Evolutionary conservation across 2,888 invertebrate species (phyloP), one percentile per base, ranked within the genome.

Genomic region (Serrognathus titanus): DNA sequence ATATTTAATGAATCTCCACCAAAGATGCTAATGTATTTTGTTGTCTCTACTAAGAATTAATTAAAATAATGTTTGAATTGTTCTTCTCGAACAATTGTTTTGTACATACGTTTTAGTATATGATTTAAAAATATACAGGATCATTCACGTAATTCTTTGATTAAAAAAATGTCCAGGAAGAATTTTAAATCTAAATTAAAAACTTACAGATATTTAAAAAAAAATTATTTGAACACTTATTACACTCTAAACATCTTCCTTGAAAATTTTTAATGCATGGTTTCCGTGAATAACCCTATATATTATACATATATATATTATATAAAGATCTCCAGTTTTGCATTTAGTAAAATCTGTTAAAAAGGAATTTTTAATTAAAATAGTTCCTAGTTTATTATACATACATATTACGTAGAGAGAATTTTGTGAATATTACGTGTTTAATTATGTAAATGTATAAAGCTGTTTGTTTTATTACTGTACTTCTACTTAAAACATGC

Each of bases 41-140:
- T 58, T 36, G 16, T 48, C 36, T 11, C n/a, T 16, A 24, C 31
- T 39, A 20, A 37, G 43, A 10, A 16, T 43, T 35, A 45, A 45
- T 52, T 35, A 37, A 41, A 43, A 24, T 51, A 47, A 49, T 57
- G 48, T 47, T 36, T 51, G 55, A 66, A 68, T 72, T 71, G 69
- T 71, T 72, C 66, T 71, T 72, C 66, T 62, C 53, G 58, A 69
- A 69, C 71, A 72, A 66, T 72, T 66, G 56, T 64, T 71, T 63
- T 70, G 74, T 75, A 72, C 67, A 75, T 75, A 75, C 75, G 75
- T 75, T 75, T 73, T 75, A 75, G 75, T 75, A 75, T 74, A 51
- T 51, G 43, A 47, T 49, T 51, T 50, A 43, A 45, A 51, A 53
- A 52, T 40, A 51, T 43, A 52, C 12, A 24, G 24, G 4, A 7